phyloP scores from a whole-genome alignment of 2,888 invertebrate genomes.

The Caradrina clavipalpis region DNA sequence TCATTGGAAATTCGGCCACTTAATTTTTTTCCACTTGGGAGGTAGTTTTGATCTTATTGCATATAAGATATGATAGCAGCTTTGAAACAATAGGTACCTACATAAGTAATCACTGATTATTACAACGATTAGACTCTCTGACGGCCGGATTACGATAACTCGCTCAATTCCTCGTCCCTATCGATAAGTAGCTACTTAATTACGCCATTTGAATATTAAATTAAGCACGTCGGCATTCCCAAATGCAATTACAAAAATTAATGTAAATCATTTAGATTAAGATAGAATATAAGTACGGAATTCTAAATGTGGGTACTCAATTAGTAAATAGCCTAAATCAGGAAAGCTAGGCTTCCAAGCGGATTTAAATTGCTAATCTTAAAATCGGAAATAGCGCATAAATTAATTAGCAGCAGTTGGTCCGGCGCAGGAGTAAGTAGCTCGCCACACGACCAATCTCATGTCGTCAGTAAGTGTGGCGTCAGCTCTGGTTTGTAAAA shows the following conservation, averaged over 20 bases:
- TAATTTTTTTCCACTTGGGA: not conserved
- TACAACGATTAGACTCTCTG: conserved; percentile 12
- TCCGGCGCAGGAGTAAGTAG: too few species aligned
- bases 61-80: not conserved
- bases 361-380: too few species aligned
- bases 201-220: conserved; percentile 23
- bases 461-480: too few species aligned
- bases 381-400: too few species aligned
- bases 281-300: too few species aligned
- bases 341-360: too few species aligned
- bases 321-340: too few species aligned
- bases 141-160: conserved; percentile 45
- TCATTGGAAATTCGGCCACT: too few species aligned
- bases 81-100: not conserved
- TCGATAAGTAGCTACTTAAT: conserved; percentile 8
- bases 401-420: too few species aligned
- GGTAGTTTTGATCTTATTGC: not conserved
- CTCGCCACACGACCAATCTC: too few species aligned
- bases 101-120: conserved; percentile 40
- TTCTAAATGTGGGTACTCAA: too few species aligned
- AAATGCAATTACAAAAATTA: not conserved
- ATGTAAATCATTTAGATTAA: not conserved
- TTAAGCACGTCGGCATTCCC: conserved; percentile 16
- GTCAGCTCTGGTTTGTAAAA: too few species aligned
- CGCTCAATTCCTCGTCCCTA: conserved; percentile 16